A percentile compares a stretch with the other conserved stretches of the same genome.
These are phyloP conservation scores for Pangasianodon hypophthalmus DNA, from an alignment of 2,113 vertebrate species.

Conservation along the genomic window DNA sequence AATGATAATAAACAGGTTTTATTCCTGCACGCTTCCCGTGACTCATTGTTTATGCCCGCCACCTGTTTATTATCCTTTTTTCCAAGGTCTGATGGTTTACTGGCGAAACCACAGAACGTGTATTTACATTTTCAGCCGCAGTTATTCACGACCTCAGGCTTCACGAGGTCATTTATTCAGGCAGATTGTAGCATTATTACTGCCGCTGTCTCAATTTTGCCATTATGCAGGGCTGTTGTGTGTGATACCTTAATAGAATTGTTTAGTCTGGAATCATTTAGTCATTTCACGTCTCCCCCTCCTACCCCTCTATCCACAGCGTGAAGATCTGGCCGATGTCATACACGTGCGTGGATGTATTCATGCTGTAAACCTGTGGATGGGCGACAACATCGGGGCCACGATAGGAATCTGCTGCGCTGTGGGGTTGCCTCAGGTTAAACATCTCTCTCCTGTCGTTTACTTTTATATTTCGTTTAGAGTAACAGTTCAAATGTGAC, in stretches of 20 bases:
- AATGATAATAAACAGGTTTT: neutral
- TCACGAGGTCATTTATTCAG: slow-evolving; percentile 19
- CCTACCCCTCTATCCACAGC: slow-evolving; percentile 66
- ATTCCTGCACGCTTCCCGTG: neutral
- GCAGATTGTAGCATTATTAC: slow-evolving; percentile 25
- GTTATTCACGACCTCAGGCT: slow-evolving; percentile 17
- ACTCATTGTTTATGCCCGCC: neutral
- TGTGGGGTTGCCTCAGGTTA: slow-evolving; percentile 86
- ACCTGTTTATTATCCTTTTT: neutral
- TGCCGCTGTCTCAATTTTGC: slow-evolving; percentile 21
- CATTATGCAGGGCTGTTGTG: neutral
- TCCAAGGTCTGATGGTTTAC: neutral
- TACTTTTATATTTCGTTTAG: neutral
- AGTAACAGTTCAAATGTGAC: neutral
- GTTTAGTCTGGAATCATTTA: neutral
- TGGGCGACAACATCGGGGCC: slow-evolving; percentile 84
- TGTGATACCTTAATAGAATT: neutral
- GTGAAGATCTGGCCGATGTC: slow-evolving; percentile 73
- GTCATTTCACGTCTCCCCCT: neutral
- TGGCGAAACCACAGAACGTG: neutral
- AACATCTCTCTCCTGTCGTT: neutral
- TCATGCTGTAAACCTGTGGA: slow-evolving; percentile 87
- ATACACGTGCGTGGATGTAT: slow-evolving; percentile 90
- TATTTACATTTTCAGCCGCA: slow-evolving; percentile 1
- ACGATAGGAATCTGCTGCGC: slow-evolving; percentile 80